Percentiles rank a stretch among this genome's conserved stretches.
Conservation (phyloP, 2,797 vertebrate species). For the Phaenicophaeus curvirostris region DNA sequence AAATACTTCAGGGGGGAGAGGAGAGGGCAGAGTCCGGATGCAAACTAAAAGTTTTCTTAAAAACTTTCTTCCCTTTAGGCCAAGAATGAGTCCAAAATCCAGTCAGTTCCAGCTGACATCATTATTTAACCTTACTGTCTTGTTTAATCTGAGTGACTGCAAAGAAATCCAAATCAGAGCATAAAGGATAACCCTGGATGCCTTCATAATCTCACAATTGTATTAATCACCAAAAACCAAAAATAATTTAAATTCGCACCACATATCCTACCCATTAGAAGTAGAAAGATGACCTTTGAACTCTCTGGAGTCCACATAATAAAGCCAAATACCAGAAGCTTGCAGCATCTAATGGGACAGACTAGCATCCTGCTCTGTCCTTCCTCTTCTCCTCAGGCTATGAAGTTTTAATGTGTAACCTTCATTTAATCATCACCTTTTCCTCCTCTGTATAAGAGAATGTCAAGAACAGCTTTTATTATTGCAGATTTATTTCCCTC, state of each 20-base stretch:
- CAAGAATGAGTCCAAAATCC: neutral
- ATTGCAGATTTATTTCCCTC: constrained; percentile 53
- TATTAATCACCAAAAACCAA: neutral
- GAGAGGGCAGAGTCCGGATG: neutral
- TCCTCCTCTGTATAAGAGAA: constrained; percentile 29
- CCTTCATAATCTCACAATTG: neutral
- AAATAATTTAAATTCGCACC: constrained; percentile 7
- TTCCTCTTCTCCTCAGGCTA: constrained; percentile 12
- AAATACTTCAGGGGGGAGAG: neutral
- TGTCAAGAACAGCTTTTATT: constrained; percentile 54
- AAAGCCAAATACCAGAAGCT: neutral
- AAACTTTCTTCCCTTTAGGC: neutral
- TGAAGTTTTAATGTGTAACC: constrained; percentile 20
- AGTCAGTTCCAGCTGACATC: neutral
- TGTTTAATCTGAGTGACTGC: neutral
- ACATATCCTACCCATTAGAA: neutral
- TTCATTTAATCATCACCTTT: constrained; percentile 59
- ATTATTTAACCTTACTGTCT: neutral
- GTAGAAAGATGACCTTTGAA: neutral
- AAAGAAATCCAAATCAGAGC: neutral
- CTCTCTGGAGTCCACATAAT: neutral
- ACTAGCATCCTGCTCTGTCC: neutral
- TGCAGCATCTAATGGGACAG: neutral
- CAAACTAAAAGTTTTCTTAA: neutral
- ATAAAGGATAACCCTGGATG: neutral